A percentile compares a stretch with the other conserved stretches of the same genome.
phyloP scores from a whole-genome alignment of 1,140 invertebrate genomes.

The Calycopis cecrops region DNA sequence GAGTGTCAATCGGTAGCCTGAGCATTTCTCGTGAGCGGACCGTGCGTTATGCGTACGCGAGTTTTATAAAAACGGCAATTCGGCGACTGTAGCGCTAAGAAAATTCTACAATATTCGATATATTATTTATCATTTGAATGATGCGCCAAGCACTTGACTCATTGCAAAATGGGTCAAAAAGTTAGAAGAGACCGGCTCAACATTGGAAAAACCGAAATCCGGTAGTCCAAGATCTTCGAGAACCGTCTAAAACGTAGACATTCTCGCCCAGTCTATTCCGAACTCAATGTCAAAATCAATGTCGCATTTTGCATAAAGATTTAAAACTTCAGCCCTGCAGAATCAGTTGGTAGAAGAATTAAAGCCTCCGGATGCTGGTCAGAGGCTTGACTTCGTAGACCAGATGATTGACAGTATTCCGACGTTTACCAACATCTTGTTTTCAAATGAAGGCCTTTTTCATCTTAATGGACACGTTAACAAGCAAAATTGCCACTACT shows the following conservation, averaged over 20 bases:
- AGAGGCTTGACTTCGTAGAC: conserved; percentile 14
- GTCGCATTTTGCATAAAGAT: no score
- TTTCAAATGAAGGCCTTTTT: conserved; percentile 49
- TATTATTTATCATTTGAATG: conserved; percentile 21
- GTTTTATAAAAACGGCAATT: conserved; percentile 22
- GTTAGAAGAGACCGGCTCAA: conserved; percentile 21
- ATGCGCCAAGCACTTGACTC: conserved; percentile 19
- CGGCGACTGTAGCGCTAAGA: conserved; percentile 17
- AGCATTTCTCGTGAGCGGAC: conserved; percentile 21
- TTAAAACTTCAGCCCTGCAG: no score
- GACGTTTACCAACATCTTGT: conserved; percentile 23
- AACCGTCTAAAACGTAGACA: conserved; percentile 18
- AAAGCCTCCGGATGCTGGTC: conserved; percentile 15
- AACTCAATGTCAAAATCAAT: conserved; percentile 1
- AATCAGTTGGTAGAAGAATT: conserved; percentile 26
- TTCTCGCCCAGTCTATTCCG: conserved; percentile 4
- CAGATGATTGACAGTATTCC: conserved; percentile 21
- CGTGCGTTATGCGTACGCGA: conserved; percentile 23
- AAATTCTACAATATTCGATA: conserved; percentile 22
- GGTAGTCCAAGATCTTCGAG: conserved; percentile 19
- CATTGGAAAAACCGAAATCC: conserved; percentile 20
- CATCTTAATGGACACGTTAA: conserved; percentile 49
- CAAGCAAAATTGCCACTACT: conserved; percentile 51
- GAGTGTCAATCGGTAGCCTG: neutral
- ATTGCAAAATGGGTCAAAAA: conserved; percentile 19